Conservation (phyloP, 2,888 invertebrate genomes). For the Apodemia zela region DNA sequence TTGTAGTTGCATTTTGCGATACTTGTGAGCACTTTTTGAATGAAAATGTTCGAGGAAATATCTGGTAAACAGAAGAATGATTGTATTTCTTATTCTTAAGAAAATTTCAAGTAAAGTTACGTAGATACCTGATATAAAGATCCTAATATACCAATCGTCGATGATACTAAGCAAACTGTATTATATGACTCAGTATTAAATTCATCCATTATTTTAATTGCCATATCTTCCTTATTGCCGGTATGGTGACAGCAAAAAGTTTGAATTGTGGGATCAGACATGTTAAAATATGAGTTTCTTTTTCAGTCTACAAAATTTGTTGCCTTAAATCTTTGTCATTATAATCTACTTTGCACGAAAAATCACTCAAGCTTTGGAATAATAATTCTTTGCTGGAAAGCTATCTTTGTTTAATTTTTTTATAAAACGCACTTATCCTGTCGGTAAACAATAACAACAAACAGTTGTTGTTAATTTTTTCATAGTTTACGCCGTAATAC, state of each 20-base stretch:
- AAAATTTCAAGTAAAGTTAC: not conserved
- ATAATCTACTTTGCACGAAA: not conserved
- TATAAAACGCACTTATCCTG: not conserved
- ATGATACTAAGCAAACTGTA: constrained; percentile 86
- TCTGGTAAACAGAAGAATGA: constrained; percentile 59
- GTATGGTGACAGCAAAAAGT: constrained; percentile 89
- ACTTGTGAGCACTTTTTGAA: constrained; percentile 63
- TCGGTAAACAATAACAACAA: not conserved
- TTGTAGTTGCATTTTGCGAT: constrained; percentile 80
- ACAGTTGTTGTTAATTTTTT: not conserved
- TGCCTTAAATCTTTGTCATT: constrained; percentile 12
- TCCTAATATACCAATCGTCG: constrained; percentile 86
- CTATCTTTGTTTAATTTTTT: not conserved
- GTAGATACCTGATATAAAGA: constrained; percentile 87
- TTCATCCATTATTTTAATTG: constrained; percentile 84
- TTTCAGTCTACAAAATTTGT: not conserved
- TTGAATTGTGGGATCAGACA: constrained; percentile 92
- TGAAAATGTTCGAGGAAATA: constrained; percentile 81
- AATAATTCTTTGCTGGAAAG: no score
- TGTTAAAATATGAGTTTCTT: constrained; percentile 40
- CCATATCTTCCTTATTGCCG: constrained; percentile 82
- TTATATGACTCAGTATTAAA: constrained; percentile 89
- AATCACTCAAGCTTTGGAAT: not conserved
- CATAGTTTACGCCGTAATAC: not conserved
- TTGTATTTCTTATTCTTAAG: not conserved